Percentiles rank a stretch among this genome's conserved stretches.
Conservation (phyloP, 1,140 invertebrate genomes). For the Drepana arcuata region DNA sequence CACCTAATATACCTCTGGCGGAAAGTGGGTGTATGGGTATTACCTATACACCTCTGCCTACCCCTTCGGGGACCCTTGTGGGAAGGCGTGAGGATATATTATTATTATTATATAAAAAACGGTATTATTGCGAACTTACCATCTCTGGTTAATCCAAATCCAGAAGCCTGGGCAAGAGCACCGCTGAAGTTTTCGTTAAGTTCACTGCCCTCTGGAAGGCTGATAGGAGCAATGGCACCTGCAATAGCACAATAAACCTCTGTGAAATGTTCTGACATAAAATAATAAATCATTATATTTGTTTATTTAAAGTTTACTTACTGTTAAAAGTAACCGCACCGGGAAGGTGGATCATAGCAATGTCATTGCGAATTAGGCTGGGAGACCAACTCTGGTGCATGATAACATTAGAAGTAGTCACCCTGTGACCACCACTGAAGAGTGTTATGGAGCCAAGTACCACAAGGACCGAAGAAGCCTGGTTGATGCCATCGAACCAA, state of each 20-base stretch:
- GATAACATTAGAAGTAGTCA: slow-evolving; percentile 12
- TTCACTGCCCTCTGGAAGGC: slow-evolving; percentile 2
- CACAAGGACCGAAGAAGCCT: slow-evolving; percentile 19
- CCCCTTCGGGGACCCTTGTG: too few species aligned
- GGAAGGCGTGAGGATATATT: too few species aligned
- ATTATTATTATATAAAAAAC: too few species aligned
- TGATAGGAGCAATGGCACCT: not conserved
- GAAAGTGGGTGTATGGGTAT: too few species aligned
- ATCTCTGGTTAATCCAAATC: slow-evolving; percentile 4
- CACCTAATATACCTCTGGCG: too few species aligned
- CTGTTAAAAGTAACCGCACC: slow-evolving; percentile 32
- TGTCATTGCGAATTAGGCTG: slow-evolving; percentile 14
- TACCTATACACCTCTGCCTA: too few species aligned
- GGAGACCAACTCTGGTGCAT: slow-evolving; percentile 23
- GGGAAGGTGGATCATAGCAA: slow-evolving; percentile 33
- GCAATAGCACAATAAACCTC: not conserved
- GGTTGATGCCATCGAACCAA: slow-evolving; percentile 27
- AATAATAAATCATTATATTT: not conserved
- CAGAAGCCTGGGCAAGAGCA: slow-evolving; percentile 1
- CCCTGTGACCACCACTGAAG: slow-evolving; percentile 24
- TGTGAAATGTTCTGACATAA: not conserved
- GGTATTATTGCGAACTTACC: too few species aligned
- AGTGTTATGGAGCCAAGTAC: slow-evolving; percentile 24
- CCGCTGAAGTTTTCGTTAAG: slow-evolving; percentile 5
- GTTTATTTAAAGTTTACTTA: slow-evolving; percentile 12